Percentiles rank a stretch among this genome's conserved stretches.
phyloP scores from a whole-genome alignment of 2,113 vertebrate genomes.

The Agapornis roseicollis region DNA sequence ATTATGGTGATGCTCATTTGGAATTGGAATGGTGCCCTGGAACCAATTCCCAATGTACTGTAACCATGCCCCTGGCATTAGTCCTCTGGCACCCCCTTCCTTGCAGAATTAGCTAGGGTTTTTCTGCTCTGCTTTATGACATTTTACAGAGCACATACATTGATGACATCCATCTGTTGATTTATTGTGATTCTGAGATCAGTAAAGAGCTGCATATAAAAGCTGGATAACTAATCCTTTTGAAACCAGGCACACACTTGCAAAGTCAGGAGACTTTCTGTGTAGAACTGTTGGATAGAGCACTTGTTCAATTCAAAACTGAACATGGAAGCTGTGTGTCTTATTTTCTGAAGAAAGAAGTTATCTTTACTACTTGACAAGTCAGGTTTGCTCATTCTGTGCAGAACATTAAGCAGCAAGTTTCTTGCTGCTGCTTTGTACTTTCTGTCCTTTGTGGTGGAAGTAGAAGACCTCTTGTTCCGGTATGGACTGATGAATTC shows the following conservation, averaged over 20 bases:
- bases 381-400: neutral
- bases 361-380: neutral
- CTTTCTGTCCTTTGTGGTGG: neutral
- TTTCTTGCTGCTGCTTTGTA: neutral
- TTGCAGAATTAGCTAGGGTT: neutral
- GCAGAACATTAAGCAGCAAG: neutral
- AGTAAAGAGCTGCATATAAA: neutral
- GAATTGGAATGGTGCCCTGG: neutral
- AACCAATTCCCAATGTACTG: fast-evolving
- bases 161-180: conserved; percentile 20
- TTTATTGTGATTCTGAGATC: neutral
- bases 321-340: neutral
- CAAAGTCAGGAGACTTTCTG: neutral
- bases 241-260: neutral
- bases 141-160: fast-evolving
- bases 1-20: neutral
- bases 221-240: neutral
- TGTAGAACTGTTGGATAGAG: neutral
- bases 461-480: neutral
- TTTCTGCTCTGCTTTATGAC: neutral
- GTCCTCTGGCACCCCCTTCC: neutral
- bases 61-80: neutral
- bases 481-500: neutral
- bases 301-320: neutral
- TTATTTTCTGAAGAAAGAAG: neutral